phyloP scores from a whole-genome alignment of 2,888 invertebrate genomes.

The Coleophora deauratella region DNA sequence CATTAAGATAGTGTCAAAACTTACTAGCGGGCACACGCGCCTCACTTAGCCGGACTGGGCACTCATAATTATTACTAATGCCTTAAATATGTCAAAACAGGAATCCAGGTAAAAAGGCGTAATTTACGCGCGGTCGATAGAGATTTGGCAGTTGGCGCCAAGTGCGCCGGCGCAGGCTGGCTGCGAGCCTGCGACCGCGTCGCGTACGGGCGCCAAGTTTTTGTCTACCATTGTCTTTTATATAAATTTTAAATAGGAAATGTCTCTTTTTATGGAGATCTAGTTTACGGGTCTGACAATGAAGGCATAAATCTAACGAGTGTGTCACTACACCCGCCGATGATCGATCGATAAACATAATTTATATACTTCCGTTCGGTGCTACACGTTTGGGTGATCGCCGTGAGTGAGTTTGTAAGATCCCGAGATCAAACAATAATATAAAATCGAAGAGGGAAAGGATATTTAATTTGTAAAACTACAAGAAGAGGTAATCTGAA shows the following conservation, averaged over 20 bases:
- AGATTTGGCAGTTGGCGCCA: slow-evolving; percentile 75
- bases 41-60: slow-evolving; percentile 54
- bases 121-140: slow-evolving; percentile 73
- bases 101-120: slow-evolving; percentile 74
- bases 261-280: slow-evolving; percentile 73
- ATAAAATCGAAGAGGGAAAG: too few relatives aligned
- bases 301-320: slow-evolving; percentile 71
- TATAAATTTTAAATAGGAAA: slow-evolving; percentile 74
- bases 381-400: slow-evolving; percentile 40
- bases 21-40: slow-evolving; percentile 55
- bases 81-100: slow-evolving; percentile 75
- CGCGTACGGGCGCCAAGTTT: slow-evolving; percentile 68
- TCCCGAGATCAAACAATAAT: too few relatives aligned
- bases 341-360: slow-evolving; percentile 73
- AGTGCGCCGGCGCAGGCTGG: slow-evolving; percentile 27
- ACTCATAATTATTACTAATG: slow-evolving; percentile 75
- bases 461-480: too few relatives aligned
- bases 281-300: slow-evolving; percentile 72
- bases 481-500: too few relatives aligned
- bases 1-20: slow-evolving; percentile 75
- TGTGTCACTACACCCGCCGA: slow-evolving; percentile 58
- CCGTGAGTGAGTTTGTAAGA: slow-evolving; percentile 42
- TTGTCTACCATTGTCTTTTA: slow-evolving; percentile 73
- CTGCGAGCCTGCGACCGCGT: slow-evolving; percentile 32
- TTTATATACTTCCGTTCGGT: slow-evolving; percentile 67